These are phyloP conservation scores for Medauroidea extradentata DNA, from an alignment of 1,140 invertebrate species.

Conservation along the genomic window DNA sequence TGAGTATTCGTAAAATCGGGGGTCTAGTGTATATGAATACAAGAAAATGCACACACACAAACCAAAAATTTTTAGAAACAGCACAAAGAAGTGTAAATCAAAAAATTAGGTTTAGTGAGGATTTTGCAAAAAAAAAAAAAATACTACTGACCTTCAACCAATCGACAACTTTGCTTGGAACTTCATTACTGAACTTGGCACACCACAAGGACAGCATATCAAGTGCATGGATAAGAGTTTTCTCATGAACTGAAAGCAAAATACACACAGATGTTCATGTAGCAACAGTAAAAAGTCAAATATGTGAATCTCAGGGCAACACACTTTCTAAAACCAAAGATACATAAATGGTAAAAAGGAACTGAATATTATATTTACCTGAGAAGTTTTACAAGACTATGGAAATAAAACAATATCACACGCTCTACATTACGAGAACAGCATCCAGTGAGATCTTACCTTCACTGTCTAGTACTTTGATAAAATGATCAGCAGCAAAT, in stretches of 20 bases:
- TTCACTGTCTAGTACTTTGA: conserved; percentile 80
- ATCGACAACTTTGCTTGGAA: conserved; percentile 67
- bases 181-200: conserved; percentile 56
- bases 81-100: background rate
- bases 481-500: conserved; percentile 60
- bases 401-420: too few relatives aligned
- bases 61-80: background rate
- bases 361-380: too few relatives aligned
- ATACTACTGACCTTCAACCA: conserved; percentile 60
- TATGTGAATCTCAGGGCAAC: too few relatives aligned
- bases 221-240: conserved; percentile 75
- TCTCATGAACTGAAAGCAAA: conserved; percentile 68
- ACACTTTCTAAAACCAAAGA: too few relatives aligned
- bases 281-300: too few relatives aligned
- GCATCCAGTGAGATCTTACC: conserved; percentile 30
- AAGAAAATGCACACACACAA: background rate
- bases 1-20: too few relatives aligned
- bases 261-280: too few relatives aligned
- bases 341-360: too few relatives aligned
- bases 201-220: conserved; percentile 80
- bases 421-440: conserved; percentile 2
- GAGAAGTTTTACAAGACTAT: too few relatives aligned
- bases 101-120: background rate
- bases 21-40: too few relatives aligned
- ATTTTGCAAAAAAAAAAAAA: conserved; percentile 1